Evolutionary conservation across 2,888 invertebrate species (phyloP).

Genomic region (Eurois occulta): DNA sequence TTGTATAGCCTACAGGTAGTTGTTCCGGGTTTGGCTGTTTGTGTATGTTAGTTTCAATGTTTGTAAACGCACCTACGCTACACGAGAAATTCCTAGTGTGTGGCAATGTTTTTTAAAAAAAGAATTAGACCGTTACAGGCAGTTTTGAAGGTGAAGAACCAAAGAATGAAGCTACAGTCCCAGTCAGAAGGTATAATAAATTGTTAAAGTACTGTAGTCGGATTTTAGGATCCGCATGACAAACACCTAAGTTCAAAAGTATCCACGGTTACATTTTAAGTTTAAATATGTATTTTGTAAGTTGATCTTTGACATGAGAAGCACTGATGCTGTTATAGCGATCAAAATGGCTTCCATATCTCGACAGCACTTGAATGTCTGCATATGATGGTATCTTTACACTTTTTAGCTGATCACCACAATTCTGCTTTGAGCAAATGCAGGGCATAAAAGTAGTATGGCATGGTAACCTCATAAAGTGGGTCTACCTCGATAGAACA

Average conservation of each 20-base stretch:
- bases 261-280: neutral
- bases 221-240: neutral
- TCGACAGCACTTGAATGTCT: neutral
- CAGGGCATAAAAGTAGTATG: neutral
- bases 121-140: no score
- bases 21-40: no score
- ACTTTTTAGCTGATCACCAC: neutral
- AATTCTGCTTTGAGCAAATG: neutral
- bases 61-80: no score
- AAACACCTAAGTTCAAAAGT: neutral
- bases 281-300: neutral
- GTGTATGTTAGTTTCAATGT: no score
- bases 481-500: neutral
- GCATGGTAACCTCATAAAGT: neutral
- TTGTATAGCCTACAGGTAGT: no score
- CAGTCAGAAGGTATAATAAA: no score
- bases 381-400: neutral
- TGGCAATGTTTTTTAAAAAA: no score
- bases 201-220: neutral
- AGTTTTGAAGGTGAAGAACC: no score
- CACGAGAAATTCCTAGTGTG: no score
- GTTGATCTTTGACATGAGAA: no score
- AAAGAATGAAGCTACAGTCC: no score
- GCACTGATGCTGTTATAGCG: no score
- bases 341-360: neutral